phyloP scores from a whole-genome alignment of 2,888 invertebrate species.

The Nephrotoma flavescens region DNA sequence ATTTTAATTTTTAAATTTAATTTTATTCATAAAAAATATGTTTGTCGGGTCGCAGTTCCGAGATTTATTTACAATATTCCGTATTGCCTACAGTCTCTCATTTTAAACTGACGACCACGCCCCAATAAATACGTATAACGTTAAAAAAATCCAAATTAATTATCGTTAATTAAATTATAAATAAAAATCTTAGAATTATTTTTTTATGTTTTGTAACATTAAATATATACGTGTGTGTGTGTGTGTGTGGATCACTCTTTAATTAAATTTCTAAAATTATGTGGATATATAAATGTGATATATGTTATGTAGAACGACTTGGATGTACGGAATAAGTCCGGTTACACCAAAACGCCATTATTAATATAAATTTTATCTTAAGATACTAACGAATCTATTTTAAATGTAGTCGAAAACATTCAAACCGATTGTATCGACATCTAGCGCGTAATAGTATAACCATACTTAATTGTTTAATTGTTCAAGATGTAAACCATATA shows the following conservation, averaged over 20 bases:
- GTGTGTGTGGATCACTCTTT: not conserved
- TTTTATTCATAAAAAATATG: not conserved
- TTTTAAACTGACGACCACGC: not conserved
- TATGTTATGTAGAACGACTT: not conserved
- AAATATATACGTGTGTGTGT: not conserved
- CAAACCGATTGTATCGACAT: not conserved
- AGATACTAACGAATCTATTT: not conserved
- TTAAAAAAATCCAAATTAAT: not conserved
- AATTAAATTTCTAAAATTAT: not conserved
- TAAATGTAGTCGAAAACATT: not conserved
- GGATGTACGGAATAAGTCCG: not conserved
- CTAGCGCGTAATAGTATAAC: not conserved
- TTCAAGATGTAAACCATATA: not conserved
- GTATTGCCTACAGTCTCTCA: not conserved
- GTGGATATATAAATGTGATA: not conserved
- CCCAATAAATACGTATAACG: not conserved
- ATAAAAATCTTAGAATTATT: not conserved
- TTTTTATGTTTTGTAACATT: not conserved
- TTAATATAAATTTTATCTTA: not conserved
- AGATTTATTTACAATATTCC: not conserved
- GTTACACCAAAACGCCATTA: not conserved
- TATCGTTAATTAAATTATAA: not conserved
- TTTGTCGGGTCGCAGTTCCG: not conserved
- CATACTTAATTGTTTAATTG: not conserved
- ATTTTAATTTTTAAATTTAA: not conserved